phyloP scores from a whole-genome alignment of 1,140 invertebrate species.

The Caerostris darwini region DNA sequence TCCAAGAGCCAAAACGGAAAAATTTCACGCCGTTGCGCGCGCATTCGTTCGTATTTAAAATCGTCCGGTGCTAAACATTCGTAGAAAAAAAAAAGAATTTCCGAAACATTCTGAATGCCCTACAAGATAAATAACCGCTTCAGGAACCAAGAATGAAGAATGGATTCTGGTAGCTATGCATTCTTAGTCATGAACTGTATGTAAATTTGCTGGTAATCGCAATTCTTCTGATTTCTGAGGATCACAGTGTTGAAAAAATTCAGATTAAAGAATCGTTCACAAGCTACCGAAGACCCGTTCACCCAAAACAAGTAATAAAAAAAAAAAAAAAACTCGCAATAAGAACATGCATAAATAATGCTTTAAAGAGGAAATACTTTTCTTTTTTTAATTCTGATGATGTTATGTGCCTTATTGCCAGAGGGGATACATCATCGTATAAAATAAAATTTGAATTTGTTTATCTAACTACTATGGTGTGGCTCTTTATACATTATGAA shows the following conservation, averaged over 20 bases:
- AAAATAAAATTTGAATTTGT: no score
- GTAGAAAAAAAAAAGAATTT: slow-evolving; percentile 1
- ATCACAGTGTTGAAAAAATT: not conserved
- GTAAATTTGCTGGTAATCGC: not conserved
- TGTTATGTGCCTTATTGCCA: no score
- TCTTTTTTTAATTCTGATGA: no score
- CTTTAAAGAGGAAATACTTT: no score
- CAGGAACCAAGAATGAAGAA: slow-evolving; percentile 34
- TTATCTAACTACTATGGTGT: no score
- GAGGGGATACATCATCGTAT: no score
- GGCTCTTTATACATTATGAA: no score
- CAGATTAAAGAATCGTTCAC: not conserved
- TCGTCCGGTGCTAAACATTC: slow-evolving; percentile 25
- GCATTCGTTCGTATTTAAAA: not conserved
- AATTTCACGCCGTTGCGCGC: not conserved
- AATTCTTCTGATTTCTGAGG: not conserved
- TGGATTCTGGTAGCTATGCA: slow-evolving; percentile 45
- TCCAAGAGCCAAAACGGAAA: not conserved
- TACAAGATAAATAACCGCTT: slow-evolving; percentile 14
- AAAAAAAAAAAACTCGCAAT: not conserved
- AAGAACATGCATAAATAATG: not conserved
- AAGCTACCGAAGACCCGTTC: not conserved
- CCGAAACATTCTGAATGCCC: slow-evolving; percentile 3
- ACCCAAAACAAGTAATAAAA: not conserved
- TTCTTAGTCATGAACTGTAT: not conserved